Base-by-base conservation (phyloP, 2,888 invertebrate genomes). In the Macrophya annulata region DNA sequence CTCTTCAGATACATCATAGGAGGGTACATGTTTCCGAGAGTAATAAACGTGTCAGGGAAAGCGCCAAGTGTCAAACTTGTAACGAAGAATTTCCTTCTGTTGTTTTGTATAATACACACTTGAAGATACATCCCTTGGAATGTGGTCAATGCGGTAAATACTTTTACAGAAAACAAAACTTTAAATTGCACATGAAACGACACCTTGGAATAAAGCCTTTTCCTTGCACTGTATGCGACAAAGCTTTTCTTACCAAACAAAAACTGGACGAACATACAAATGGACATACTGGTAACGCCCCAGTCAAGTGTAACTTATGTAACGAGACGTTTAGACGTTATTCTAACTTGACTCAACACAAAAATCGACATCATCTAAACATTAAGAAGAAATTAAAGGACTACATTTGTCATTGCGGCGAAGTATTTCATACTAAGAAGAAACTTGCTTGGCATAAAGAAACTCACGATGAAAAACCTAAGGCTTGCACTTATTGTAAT, bases 401-500 rank as follows among this genome's bases (percentile, higher is more conserved):
- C 92, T 97, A 95, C 92, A 96, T 97, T 88, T 97, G 97, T 91
- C 95, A 95, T 86, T 98, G 98, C 93, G 97, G 98, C 65, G 96
- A 96, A 88, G 96, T 97, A 85, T 96, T 97, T 93, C 97, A 97
- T 90, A 97, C 98, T 83, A 96, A 96, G 91, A 97, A 97, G 89
- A 97, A 97, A 93, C 95, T 98, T 88, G 95, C 95, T 4, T 97
- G 98, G 97, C 98, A 98, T 94, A 96, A 96, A 90, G 98, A 98
- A 94, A 97, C 96, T 5, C 98, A 98, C 94, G 97, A 97, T 86
- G 94, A 95, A 45, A 96, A 96, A 91, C 98, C 98, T 51, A 97
- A 97, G 93, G 96, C 97, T 74, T 98, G 98, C 93, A 95, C 96
- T 4, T 96, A 97, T 92, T 98, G 98, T 94, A 96, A 96, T 91